These are phyloP conservation scores for Polyommatus iphigenia DNA, from an alignment of 2,888 invertebrate genomes.

Conservation along the genomic window DNA sequence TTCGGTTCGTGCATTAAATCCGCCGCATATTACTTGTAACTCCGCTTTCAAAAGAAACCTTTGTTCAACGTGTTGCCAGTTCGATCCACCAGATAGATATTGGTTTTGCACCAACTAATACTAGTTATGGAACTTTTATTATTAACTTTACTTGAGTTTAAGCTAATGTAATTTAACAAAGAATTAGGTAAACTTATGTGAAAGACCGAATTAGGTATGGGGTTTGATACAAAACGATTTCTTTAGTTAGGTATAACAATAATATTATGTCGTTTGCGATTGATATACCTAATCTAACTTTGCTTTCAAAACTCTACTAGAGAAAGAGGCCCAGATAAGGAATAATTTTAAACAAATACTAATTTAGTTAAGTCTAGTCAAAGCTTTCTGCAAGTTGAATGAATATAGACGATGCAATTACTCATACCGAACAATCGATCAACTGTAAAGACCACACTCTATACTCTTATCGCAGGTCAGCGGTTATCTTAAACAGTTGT, in stretches of 20 bases:
- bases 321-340: no score
- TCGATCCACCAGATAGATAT: not conserved
- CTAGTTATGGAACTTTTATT: not conserved
- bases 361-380: not conserved
- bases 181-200: no score
- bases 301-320: no score
- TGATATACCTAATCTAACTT: no score
- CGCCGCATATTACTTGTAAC: slow-evolving; percentile 7
- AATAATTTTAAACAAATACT: no score
- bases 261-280: no score
- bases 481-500: not conserved
- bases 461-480: not conserved
- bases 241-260: no score
- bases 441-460: not conserved
- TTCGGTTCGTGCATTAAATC: slow-evolving; percentile 28
- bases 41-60: slow-evolving; percentile 5
- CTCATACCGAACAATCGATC: not conserved
- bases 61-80: not conserved
- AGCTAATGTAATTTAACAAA: no score
- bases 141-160: no score
- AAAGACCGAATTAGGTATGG: no score
- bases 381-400: slow-evolving; percentile 9
- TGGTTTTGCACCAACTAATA: not conserved
- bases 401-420: not conserved
- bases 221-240: no score